Base-by-base conservation (phyloP, 64 coral and sea anemone genomes). In the Catalaphyllia jardinei region DNA sequence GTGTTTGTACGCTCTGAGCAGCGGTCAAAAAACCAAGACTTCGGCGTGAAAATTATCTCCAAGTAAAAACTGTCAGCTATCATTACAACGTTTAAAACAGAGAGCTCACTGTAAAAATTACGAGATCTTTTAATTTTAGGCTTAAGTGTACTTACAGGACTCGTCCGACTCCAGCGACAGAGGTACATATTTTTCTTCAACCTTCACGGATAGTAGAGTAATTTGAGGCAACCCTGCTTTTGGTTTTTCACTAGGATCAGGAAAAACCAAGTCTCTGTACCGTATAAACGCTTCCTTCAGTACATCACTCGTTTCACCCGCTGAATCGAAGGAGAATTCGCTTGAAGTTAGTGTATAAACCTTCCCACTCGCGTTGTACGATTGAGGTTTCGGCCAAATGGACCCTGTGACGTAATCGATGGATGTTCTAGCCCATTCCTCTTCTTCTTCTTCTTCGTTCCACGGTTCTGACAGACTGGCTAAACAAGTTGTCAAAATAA, bases 321-420 rank as follows among this genome's bases (percentile, higher is more conserved):
- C 38, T 24, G 71, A 75, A 69, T 72, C 51, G 20, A 91, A 83
- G 4, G 55, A 60, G 25, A 91, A 91, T 11, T 91, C 46, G 24
- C 10, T 49, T 0, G 89, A 71, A 8, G 72, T 20, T 15, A 91
- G 79, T 11, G 89, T 75, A 35, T 31, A 91, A 9, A 82, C 33
- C 2, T 72, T 49, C 13, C 52, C 67, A 4, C 16, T 91, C 4
- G 28, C 62, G 24, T 79, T 75, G 49, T 91, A 49, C 2, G 28
- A 31, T 22, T 51, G 71, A 25, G 89, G 89, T 38, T 91, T 91
- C 0, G 89, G 89, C 46, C 78, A 74, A 19, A 91, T 60, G 10
- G 89, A 74, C 27, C 89, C 89, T 29, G 42, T 60, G 14, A 84
- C 89, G 27, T 91, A 91, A 73, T 91, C 71, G 30, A 59, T 75